phyloP scores from a whole-genome alignment of 2,797 vertebrate species.

The Periparus ater region DNA sequence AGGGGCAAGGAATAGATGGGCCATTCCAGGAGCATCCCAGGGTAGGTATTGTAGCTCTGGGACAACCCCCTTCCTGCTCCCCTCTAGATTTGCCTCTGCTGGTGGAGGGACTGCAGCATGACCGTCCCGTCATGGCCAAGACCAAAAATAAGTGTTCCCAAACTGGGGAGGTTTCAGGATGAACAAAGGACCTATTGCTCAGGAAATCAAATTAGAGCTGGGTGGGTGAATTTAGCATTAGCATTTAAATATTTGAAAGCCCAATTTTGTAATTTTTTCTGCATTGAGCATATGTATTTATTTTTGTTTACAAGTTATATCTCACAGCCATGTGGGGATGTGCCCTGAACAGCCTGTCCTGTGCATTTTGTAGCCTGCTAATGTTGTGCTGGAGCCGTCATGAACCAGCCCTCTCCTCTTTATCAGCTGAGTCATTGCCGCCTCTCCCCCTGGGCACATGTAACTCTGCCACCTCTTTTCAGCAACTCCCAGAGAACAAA shows the following conservation, averaged over 20 bases:
- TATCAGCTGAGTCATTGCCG: not conserved
- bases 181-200: not conserved
- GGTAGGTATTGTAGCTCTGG: constrained; percentile 68
- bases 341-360: not conserved
- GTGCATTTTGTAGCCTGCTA: not conserved
- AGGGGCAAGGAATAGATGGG: constrained; percentile 68
- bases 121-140: not conserved
- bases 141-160: not conserved
- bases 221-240: not conserved
- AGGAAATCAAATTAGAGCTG: not conserved
- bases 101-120: constrained; percentile 20
- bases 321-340: not conserved
- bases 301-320: not conserved
- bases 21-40: constrained; percentile 63
- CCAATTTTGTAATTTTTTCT: not conserved
- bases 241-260: not conserved
- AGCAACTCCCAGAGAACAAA: not conserved
- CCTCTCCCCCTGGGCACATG: fast-evolving
- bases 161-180: not conserved
- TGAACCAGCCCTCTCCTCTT: not conserved
- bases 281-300: not conserved
- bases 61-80: constrained; percentile 36
- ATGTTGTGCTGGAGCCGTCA: not conserved
- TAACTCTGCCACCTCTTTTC: not conserved
- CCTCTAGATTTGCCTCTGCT: not conserved